Evolutionary conservation across 2,113 vertebrate species (phyloP).

Genomic region (Seriola dumerili): DNA sequence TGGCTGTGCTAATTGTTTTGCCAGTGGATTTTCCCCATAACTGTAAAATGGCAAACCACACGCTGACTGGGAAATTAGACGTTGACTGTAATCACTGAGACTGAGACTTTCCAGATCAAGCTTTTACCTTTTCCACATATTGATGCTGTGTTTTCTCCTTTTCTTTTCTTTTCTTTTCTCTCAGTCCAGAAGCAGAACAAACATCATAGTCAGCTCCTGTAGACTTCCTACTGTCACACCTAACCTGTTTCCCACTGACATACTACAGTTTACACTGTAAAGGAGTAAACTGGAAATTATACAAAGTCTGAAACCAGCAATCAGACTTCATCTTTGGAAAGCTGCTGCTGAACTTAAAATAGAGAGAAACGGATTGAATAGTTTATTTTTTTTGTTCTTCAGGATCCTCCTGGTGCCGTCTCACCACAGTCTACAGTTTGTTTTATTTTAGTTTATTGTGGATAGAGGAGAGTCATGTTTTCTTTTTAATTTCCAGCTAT

Average conservation of each 20-base stretch:
- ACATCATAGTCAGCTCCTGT: background rate
- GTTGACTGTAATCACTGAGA: slow-evolving; percentile 4
- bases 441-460: no score
- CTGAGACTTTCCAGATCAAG: background rate
- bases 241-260: no score
- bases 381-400: no score
- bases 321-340: no score
- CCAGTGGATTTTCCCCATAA: background rate
- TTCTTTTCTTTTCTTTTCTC: background rate
- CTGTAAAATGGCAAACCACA: background rate
- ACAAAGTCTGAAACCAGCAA: background rate
- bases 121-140: background rate
- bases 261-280: background rate
- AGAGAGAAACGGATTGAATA: no score
- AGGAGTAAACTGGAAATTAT: background rate
- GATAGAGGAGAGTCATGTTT: no score
- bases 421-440: no score
- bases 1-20: background rate
- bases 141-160: background rate
- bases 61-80: slow-evolving; percentile 14
- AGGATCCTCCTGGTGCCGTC: no score
- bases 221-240: no score
- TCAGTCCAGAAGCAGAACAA: background rate
- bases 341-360: no score
- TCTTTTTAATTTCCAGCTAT: no score